phyloP scores from a whole-genome alignment of 2,888 invertebrate genomes.

The Xanthorhoe designata region DNA sequence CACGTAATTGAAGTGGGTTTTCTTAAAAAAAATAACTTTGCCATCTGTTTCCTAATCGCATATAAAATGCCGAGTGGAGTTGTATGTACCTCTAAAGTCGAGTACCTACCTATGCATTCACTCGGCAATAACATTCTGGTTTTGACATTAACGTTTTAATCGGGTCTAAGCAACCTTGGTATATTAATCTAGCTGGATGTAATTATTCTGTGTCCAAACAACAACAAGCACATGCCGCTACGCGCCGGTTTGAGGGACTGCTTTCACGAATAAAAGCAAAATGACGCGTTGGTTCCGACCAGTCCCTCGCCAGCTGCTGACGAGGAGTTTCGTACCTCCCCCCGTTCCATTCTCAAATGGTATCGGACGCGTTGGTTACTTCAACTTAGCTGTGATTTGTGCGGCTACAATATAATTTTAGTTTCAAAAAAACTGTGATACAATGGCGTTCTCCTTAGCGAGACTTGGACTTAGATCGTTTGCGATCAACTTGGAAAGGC shows the following conservation, averaged over 20 bases:
- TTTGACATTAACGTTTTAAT: too few species aligned
- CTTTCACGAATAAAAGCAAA: constrained; percentile 68
- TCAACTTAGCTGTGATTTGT: constrained; percentile 4
- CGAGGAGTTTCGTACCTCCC: constrained; percentile 39
- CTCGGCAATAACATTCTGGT: too few species aligned
- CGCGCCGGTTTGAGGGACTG: constrained; percentile 1
- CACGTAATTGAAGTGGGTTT: too few species aligned
- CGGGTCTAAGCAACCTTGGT: too few species aligned
- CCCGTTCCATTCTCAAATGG: constrained; percentile 33
- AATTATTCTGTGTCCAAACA: constrained; percentile 23
- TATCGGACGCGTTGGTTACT: constrained; percentile 10
- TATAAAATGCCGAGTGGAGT: too few species aligned
- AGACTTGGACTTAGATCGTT: constrained; percentile 71
- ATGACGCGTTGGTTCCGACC: constrained; percentile 61
- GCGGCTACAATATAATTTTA: not conserved
- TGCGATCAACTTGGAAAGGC: constrained; percentile 67
- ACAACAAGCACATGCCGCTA: constrained; percentile 7
- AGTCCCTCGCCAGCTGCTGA: constrained; percentile 50
- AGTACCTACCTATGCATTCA: too few species aligned
- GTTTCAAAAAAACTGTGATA: constrained; percentile 33
- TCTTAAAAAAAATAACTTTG: too few species aligned
- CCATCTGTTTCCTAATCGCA: too few species aligned
- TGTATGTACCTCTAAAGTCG: too few species aligned
- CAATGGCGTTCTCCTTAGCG: constrained; percentile 80
- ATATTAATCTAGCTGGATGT: not conserved